Base-by-base conservation (phyloP, 2,888 invertebrate genomes). In the Isoperla grammatica region DNA sequence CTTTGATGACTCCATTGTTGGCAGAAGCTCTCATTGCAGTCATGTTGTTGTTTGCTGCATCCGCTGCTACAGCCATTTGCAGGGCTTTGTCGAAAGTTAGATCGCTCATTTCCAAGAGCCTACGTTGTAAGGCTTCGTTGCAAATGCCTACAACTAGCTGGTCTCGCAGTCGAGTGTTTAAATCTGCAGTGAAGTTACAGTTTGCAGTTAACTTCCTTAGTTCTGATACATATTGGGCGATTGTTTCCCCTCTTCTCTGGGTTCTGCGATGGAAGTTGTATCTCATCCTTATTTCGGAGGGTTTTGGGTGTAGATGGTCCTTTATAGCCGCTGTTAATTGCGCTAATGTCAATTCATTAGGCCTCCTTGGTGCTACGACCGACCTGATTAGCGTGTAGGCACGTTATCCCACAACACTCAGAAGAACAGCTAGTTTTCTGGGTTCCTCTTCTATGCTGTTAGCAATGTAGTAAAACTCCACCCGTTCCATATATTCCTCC, bases 181-280 rank as follows among this genome's bases (percentile, higher is more conserved):
- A 20, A 20, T 20, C 42, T 2, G 42, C 20, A 15, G 40, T 42
- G 22, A 56, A 56, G 22, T 56, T 40, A 20, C 56, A 56, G 13
- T 48, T 17, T 22, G 37, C 56, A 1, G 56, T 42, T 13, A 46
- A 11, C 1, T 42, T 15, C 11, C 56, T 9, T 11, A 56, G 5
- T 22, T 56, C 40, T n/a, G 56, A 39, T 12, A 56, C 42, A 46
- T 54, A 54, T 22, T 37, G 13, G 2, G 56, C 37, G n/a, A 56
- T 42, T 40, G 40, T 56, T 46, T 56, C 56, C 17, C 22, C 56
- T 46, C n/a, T 20, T n/a, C 17, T n/a, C n/a, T n/a, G 54, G 20
- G 39, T 22, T 20, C 56, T 39, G 11, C 5, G 13, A 42, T 39
- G 19, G 22, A 12, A 48, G 22, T 20, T n/a, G 15, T 12, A 12